Evolutionary conservation across 1,140 invertebrate genomes (phyloP), one percentile per base, ranked within the genome.

Genomic region (Danaus plexippus): DNA sequence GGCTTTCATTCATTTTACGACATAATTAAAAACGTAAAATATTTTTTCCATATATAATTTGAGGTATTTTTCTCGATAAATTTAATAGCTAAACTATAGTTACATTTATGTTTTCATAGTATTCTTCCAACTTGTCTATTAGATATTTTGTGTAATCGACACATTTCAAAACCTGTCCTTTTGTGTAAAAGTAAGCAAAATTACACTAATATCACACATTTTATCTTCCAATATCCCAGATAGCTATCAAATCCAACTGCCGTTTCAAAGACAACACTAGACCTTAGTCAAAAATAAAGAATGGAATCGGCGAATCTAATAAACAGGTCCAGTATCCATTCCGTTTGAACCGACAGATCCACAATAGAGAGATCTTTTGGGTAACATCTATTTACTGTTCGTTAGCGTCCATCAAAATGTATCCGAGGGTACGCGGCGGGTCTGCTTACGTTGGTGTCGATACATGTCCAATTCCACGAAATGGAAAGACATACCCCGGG

Each of bases 281-380:
- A 67, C 70, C 71, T 69, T 69, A 69, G 75, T 79, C 77, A 80
- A 80, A 83, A 75, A 80, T 85, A 80, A 81, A 79, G 78, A 80
- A 83, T 75, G 77, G 80, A 84, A 80, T 66, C 73, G 75, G 71
- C 74, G 79, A 85, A 82, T 83, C 78, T 83, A 83, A 83, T 85
- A 83, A 85, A 80, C 74, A 71, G 61, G 45, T 61, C 66, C 66
- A 72, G 69, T 76, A 77, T 80, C 75, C 68, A 80, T 82, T 80
- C 75, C 73, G 73, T 82, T 84, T 84, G 74, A 75, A 64, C 66
- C 65, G 61, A 69, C 66, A 64, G 61, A 70, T 67, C 81, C 75
- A 79, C 47, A 57, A 47, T 66, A 73, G 48, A 46, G 51, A 57
- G 80, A 78, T 53, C 81, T 64, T 61, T 64, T 54, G 59, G 61